phyloP scores from a whole-genome alignment of 2,888 invertebrate genomes.

The Ferrisia virgata region DNA sequence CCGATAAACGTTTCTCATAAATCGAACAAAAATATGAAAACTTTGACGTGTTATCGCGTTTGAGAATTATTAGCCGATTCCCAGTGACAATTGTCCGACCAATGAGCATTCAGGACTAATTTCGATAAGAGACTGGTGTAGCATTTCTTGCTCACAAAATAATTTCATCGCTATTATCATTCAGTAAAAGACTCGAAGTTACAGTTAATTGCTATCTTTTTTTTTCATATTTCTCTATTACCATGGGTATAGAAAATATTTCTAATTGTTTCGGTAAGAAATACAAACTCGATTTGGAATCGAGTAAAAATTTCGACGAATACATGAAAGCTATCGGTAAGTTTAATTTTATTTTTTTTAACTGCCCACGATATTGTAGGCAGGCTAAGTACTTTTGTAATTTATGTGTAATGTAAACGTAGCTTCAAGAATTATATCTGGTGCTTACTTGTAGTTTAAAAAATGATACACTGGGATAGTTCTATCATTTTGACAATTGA shows the following conservation, averaged over 20 bases:
- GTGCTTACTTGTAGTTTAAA: too few relatives aligned
- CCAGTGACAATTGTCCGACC: conserved; percentile 35
- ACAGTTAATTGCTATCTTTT: background rate
- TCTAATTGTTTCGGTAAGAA: conserved; percentile 62
- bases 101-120: conserved; percentile 20
- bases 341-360: conserved; percentile 51
- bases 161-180: background rate
- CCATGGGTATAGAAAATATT: conserved; percentile 26
- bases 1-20: conserved; percentile 11
- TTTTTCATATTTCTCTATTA: background rate
- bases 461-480: too few relatives aligned
- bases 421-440: background rate
- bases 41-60: background rate
- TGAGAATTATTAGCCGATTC: conserved; percentile 18
- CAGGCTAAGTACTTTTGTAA: too few relatives aligned
- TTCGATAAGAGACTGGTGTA: conserved; percentile 20
- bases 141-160: conserved; percentile 1
- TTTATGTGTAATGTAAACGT: background rate
- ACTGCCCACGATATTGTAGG: too few relatives aligned
- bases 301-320: conserved; percentile 82
- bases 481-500: too few relatives aligned
- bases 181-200: background rate
- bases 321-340: conserved; percentile 85
- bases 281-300: conserved; percentile 72
- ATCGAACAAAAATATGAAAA: background rate